These are phyloP conservation scores for Nibea coibor DNA, from an alignment of 2,113 vertebrate species.

Conservation along the genomic window DNA sequence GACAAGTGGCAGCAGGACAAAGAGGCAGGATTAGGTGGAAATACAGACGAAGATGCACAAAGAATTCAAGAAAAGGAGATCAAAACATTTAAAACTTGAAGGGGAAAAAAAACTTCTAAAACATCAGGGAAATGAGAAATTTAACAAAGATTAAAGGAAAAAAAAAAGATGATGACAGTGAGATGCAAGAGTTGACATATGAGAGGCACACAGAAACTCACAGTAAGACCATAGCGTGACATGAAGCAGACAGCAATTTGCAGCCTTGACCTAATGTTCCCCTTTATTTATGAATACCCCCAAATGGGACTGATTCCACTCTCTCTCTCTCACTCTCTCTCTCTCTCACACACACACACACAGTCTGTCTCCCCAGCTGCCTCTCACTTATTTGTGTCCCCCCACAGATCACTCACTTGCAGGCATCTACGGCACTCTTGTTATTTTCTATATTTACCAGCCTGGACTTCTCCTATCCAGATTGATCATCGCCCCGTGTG, in stretches of 20 bases:
- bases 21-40: conserved; percentile 1
- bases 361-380: conserved; percentile 68
- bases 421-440: conserved; percentile 74
- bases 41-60: conserved; percentile 8
- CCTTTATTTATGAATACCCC: conserved; percentile 65
- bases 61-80: conserved; percentile 3
- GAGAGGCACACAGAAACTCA: conserved; percentile 13
- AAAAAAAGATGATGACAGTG: conserved; percentile 38
- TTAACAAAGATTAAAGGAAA: conserved; percentile 17
- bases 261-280: conserved; percentile 56
- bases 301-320: conserved; percentile 50
- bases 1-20: conserved; percentile 20
- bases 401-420: conserved; percentile 57
- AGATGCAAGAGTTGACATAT: conserved; percentile 28
- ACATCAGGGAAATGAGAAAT: conserved; percentile 15
- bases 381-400: conserved; percentile 70
- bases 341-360: conserved; percentile 28
- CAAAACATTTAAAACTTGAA: conserved; percentile 21
- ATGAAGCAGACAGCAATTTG: conserved; percentile 39
- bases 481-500: conserved; percentile 69
- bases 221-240: conserved; percentile 10
- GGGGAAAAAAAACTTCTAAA: not conserved
- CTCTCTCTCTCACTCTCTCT: not conserved
- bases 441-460: conserved; percentile 81
- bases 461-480: conserved; percentile 57